A percentile compares a stretch with the other conserved stretches of the same genome.
Evolutionary conservation across 1,140 invertebrate species (phyloP).

Genomic region (Drosophila pseudoobscura): DNA sequence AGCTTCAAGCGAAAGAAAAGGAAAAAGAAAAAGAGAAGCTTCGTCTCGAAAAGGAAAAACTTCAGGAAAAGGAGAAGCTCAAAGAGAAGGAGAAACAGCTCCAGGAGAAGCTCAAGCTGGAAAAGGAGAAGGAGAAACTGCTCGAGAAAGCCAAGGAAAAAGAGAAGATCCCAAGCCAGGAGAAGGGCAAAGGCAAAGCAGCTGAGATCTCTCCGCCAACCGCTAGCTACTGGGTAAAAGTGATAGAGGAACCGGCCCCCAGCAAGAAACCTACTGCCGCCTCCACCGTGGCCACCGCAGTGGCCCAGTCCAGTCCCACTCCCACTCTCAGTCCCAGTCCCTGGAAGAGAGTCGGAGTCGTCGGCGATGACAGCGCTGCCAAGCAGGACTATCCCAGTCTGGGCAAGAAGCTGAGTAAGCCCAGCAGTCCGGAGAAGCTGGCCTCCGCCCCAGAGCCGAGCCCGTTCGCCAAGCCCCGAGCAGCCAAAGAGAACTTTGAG

Average conservation of each 20-base stretch:
- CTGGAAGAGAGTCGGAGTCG: slow-evolving; percentile 21
- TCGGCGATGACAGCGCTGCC: slow-evolving; percentile 1
- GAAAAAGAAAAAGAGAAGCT: slow-evolving; percentile 13
- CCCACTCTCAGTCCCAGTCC: slow-evolving; percentile 6
- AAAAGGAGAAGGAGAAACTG: slow-evolving; percentile 12
- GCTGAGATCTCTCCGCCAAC: background rate
- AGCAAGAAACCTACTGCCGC: slow-evolving; percentile 1
- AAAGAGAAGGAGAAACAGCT: slow-evolving; percentile 16
- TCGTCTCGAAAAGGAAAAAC: slow-evolving; percentile 8
- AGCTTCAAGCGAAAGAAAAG: background rate
- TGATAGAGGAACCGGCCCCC: slow-evolving; percentile 6
- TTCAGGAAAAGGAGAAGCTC: slow-evolving; percentile 5
- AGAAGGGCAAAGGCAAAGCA: slow-evolving; percentile 6
- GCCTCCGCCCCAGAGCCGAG: slow-evolving; percentile 19
- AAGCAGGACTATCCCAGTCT: slow-evolving; percentile 39
- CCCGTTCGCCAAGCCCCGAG: background rate
- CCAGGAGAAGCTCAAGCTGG: background rate
- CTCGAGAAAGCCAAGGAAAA: slow-evolving; percentile 16
- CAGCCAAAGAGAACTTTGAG: slow-evolving; percentile 51
- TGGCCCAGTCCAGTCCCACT: slow-evolving; percentile 2
- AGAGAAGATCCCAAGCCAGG: slow-evolving; percentile 5
- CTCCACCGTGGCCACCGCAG: background rate
- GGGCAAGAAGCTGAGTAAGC: slow-evolving; percentile 16
- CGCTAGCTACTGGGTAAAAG: slow-evolving; percentile 10
- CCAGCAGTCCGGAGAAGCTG: slow-evolving; percentile 30